Percentiles rank a stretch among this genome's conserved stretches.
phyloP scores from a whole-genome alignment of 2,113 vertebrate species.

The Saiga tatarica region DNA sequence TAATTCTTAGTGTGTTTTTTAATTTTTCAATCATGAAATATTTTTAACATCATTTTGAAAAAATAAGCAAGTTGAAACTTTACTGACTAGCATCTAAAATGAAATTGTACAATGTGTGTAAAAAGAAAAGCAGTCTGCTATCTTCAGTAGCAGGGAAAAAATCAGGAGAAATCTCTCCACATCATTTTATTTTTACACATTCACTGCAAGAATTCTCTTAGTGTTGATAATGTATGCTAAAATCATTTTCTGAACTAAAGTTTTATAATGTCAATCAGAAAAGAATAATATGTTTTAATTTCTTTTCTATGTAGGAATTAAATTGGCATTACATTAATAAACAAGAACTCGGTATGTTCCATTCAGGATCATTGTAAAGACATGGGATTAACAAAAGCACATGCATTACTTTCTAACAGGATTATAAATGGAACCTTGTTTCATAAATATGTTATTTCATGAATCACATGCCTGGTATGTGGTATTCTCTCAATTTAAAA shows the following conservation, averaged over 20 bases:
- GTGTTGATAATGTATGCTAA: background rate
- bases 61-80: background rate
- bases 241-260: background rate
- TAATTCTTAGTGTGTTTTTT: background rate
- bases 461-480: background rate
- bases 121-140: background rate
- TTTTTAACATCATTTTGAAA: background rate
- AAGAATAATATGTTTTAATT: background rate
- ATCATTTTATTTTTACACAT: background rate
- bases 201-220: background rate
- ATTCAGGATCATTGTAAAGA: background rate
- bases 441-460: background rate
- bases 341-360: background rate
- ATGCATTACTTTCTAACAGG: background rate
- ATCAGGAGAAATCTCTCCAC: background rate
- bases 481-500: background rate
- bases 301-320: background rate
- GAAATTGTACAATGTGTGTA: background rate
- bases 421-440: background rate
- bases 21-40: background rate
- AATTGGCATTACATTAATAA: background rate
- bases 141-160: background rate
- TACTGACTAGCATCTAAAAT: background rate
- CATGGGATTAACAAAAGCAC: background rate
- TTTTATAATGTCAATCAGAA: slow-evolving; percentile 11